Evolutionary conservation across 2,797 vertebrate species (phyloP).

Genomic region (Pipistrellus kuhlii): DNA sequence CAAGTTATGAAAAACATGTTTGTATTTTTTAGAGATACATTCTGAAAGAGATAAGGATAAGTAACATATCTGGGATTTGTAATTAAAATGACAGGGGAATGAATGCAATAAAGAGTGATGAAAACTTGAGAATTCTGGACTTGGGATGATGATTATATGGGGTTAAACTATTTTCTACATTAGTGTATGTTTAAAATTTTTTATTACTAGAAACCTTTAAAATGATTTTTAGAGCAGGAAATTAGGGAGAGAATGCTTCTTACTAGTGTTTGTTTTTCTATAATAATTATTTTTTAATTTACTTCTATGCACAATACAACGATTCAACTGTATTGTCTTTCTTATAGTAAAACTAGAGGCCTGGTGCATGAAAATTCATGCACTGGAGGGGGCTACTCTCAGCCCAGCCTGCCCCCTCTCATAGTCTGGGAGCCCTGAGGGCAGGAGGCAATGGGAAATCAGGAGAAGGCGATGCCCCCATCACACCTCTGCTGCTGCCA

Average conservation of each 20-base stretch:
- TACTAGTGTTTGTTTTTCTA: not conserved
- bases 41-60: not conserved
- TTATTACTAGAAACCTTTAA: conserved; percentile 12
- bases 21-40: not conserved
- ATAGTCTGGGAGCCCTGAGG: too few relatives aligned
- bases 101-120: not conserved
- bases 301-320: not conserved
- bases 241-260: not conserved
- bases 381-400: too few relatives aligned
- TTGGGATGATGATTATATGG: not conserved
- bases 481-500: too few relatives aligned
- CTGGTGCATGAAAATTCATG: too few relatives aligned
- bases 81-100: not conserved
- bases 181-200: not conserved
- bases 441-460: too few relatives aligned
- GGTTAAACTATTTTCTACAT: not conserved
- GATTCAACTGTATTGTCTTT: not conserved
- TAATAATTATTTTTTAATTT: not conserved
- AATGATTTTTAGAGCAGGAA: conserved; percentile 25
- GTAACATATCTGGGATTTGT: not conserved
- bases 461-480: too few relatives aligned
- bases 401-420: too few relatives aligned
- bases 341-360: not conserved
- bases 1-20: not conserved
- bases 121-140: conserved; percentile 35